These are phyloP conservation scores for Porites cylindrica DNA, from an alignment of 92 coral and sea anemone species.

Conservation along the genomic window DNA sequence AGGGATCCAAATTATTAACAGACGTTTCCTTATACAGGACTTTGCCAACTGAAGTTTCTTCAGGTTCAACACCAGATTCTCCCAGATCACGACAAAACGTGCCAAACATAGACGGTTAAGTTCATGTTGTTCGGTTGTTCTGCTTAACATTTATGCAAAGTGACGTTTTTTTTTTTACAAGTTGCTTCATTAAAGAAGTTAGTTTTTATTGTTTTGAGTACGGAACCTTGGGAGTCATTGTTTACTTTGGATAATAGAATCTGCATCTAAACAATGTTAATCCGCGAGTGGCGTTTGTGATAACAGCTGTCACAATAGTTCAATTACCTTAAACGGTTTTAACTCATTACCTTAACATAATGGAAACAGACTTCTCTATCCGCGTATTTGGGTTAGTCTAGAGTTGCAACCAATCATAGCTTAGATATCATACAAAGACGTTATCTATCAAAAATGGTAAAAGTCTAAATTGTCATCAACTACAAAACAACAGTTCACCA, in stretches of 20 bases:
- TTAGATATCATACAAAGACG: background rate
- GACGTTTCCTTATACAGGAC: background rate
- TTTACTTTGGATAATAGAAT: background rate
- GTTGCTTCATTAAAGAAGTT: background rate
- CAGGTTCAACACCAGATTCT: background rate
- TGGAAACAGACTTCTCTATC: background rate
- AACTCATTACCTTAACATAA: background rate
- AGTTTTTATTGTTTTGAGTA: background rate
- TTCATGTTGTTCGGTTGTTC: background rate
- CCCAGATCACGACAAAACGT: background rate
- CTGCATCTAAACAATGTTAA: slow-evolving; percentile 34
- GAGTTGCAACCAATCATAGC: background rate
- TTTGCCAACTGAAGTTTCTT: background rate
- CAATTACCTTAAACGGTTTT: background rate
- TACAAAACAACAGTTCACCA: too few relatives aligned
- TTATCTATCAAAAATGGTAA: background rate
- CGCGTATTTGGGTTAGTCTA: background rate
- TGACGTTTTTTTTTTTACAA: background rate
- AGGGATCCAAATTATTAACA: slow-evolving; percentile 11
- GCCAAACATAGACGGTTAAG: background rate
- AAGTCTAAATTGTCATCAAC: background rate
- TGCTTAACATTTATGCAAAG: slow-evolving; percentile 28
- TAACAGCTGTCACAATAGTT: slow-evolving; percentile 1
- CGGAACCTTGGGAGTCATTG: slow-evolving; percentile 2
- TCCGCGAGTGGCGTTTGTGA: slow-evolving; percentile 3